Percentiles rank a stretch among this genome's conserved stretches.
Evolutionary conservation across 2,113 vertebrate genomes (phyloP).

Genomic region (Trogon surrucura): DNA sequence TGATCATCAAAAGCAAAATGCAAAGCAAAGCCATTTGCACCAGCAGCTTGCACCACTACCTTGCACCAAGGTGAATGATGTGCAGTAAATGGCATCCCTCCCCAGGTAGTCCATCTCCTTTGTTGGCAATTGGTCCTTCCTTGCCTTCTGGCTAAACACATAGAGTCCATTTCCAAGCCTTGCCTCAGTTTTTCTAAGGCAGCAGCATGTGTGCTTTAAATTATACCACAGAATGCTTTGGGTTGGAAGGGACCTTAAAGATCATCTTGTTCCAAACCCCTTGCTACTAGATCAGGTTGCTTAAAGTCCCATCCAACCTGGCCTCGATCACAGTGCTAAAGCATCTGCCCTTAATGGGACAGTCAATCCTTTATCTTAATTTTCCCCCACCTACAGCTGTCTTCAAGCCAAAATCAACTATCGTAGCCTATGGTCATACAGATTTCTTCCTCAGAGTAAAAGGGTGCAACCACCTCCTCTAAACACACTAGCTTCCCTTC

Average conservation of each 20-base stretch:
- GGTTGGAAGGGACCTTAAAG: no score
- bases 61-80: accelerated
- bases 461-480: not conserved
- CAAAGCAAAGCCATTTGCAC: not conserved
- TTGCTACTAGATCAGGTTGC: no score
- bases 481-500: not conserved
- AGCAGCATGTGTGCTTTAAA: no score
- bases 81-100: not conserved
- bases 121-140: not conserved
- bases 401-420: not conserved
- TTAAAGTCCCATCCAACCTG: no score
- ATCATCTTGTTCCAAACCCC: no score
- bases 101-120: not conserved
- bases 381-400: not conserved
- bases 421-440: no score
- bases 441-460: not conserved
- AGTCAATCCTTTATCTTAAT: not conserved
- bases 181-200: not conserved
- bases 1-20: not conserved
- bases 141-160: not conserved
- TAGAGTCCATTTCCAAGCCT: not conserved
- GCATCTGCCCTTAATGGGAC: not conserved
- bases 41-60: not conserved
- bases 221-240: no score
- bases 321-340: not conserved